Base-by-base conservation (phyloP, 2,113 vertebrate species). In the Epinephelus moara region DNA sequence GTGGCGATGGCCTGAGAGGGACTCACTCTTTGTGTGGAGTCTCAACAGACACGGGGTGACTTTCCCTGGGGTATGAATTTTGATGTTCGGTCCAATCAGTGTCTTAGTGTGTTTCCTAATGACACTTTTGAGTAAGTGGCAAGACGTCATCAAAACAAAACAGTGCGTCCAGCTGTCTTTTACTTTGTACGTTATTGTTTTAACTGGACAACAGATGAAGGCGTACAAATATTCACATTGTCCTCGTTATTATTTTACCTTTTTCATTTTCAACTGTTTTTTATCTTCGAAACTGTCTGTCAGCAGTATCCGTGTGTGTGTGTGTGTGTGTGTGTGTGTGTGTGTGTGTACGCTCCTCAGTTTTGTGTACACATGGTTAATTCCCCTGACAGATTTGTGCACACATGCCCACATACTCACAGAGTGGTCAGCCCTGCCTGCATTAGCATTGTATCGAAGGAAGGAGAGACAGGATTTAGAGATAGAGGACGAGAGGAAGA, bases 391-490 rank as follows among this genome's bases (percentile, higher is more conserved):
- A 87, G 80, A 85, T 81, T 66, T 88, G 56, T 49, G 45, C 42
- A 71, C 60, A 63, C 69, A 68, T 49, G 66, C 70, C 53, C 50
- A 59, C 68, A 77, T 70, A 81, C 64, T 68, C 53, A 67, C 75
- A 69, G 6, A 60, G 50, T 80, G 82, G 87, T 85, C 85, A 79
- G 77, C 87, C 42, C 76, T 85, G 67, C 76, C 12, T 73, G 53
- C 52, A 60, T 91, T 84, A 89, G 90, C 88, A 86, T 76, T 86
- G 67, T 88, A 70, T 74, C 45, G 56, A 71, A 56, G 61, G 61
- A 77, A 49, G 61, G 67, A 81, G 72, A 61, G 33, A 59, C 69
- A 80, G 56, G 78, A 79, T 64, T 64, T 64, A 76, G 64, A 84
- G 45, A 23, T 60, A 23, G n/a, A 84, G 52, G 30, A 55, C 53